phyloP scores from a whole-genome alignment of 2,797 vertebrate species.

The Peromyscus melanophrys region DNA sequence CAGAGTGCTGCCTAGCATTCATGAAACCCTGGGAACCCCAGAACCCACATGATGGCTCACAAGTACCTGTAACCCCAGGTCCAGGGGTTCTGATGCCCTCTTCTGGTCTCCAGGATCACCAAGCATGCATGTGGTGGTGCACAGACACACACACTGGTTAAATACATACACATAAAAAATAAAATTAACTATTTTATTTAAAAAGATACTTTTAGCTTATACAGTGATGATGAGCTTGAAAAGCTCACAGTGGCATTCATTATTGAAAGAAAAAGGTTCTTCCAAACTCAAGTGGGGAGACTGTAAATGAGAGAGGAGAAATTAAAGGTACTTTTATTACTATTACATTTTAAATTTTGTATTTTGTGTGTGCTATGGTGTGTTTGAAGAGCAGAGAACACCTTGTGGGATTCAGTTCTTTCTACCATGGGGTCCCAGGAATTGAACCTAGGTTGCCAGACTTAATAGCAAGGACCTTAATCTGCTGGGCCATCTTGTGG shows the following conservation, averaged over 20 bases:
- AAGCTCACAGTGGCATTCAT: not conserved
- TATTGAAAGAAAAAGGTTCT: not conserved
- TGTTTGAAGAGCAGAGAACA: not conserved
- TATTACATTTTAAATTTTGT: not conserved
- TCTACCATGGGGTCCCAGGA: not conserved
- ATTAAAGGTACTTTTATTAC: not conserved
- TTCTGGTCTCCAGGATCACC: not conserved
- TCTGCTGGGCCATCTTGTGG: not conserved
- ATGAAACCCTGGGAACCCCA: too few species aligned
- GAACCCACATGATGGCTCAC: not conserved
- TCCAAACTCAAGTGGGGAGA: not conserved
- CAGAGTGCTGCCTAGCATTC: not conserved
- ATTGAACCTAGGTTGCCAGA: not conserved
- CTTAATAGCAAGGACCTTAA: not conserved
- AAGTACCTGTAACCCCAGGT: not conserved
- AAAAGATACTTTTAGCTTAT: not conserved
- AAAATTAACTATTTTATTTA: not conserved
- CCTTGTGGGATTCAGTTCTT: not conserved
- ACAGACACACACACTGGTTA: not conserved
- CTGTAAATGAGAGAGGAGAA: constrained; percentile 11
- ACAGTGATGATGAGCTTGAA: not conserved
- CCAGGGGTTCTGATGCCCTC: not conserved
- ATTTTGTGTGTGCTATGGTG: not conserved
- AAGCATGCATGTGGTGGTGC: not conserved
- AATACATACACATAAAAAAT: not conserved